Percentiles rank a stretch among this genome's conserved stretches.
Evolutionary conservation across 2,888 invertebrate genomes (phyloP).

Genomic region (Metopia argyrocephala): DNA sequence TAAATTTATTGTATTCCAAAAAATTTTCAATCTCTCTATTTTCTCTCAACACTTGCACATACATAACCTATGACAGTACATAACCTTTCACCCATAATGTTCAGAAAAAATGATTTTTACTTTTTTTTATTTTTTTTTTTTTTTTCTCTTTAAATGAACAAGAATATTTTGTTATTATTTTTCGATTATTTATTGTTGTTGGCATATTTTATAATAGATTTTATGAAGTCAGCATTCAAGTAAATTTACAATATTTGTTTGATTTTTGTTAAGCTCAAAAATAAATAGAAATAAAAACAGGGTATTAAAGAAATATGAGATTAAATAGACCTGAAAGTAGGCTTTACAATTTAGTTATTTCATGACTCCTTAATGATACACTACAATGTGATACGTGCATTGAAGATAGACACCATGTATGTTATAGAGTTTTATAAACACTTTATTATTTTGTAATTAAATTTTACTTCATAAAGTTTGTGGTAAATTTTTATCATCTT

Average conservation of each 20-base stretch:
- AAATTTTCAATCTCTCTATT: too few species aligned
- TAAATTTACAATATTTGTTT: conserved; percentile 27
- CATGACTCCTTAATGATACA: too few species aligned
- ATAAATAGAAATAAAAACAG: neutral
- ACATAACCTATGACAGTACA: neutral
- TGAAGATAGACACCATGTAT: conserved; percentile 21
- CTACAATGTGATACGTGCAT: too few species aligned
- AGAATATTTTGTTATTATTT: neutral
- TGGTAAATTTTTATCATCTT: conserved; percentile 39
- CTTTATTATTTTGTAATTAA: conserved; percentile 64
- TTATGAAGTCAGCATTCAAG: conserved; percentile 38
- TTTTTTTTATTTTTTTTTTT: neutral
- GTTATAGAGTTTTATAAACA: conserved; percentile 12
- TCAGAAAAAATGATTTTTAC: too few species aligned
- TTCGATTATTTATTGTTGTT: conserved; percentile 2
- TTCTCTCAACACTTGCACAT: too few species aligned
- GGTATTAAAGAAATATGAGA: too few species aligned
- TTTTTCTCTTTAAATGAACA: neutral
- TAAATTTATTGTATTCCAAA: too few species aligned
- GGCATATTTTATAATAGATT: conserved; percentile 28
- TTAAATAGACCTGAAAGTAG: too few species aligned
- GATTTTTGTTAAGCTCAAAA: neutral
- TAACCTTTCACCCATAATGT: neutral
- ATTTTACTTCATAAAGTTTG: conserved; percentile 64
- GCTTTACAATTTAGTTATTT: too few species aligned